Percentiles rank a stretch among this genome's conserved stretches.
These are phyloP conservation scores for Eretmocerus hayati DNA, from an alignment of 2,888 invertebrate species.

Conservation along the genomic window DNA sequence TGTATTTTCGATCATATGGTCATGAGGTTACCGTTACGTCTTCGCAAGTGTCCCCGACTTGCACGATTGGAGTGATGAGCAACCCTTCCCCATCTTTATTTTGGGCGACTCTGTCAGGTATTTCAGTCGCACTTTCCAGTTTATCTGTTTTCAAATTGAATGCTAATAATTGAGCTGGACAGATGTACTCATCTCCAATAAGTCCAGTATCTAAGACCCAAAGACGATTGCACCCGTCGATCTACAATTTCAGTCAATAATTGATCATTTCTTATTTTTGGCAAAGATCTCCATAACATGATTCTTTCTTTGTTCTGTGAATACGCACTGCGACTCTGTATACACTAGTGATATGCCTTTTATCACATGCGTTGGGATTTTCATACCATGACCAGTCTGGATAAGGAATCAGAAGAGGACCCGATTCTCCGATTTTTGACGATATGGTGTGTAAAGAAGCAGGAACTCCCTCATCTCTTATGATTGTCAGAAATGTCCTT, in stretches of 20 bases:
- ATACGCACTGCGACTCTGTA: slow-evolving; percentile 64
- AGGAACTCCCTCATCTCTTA: slow-evolving; percentile 60
- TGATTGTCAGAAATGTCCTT: slow-evolving; percentile 59
- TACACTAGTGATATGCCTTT: slow-evolving; percentile 64
- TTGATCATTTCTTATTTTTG: no score
- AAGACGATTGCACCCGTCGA: slow-evolving; percentile 66
- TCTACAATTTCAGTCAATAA: slow-evolving; percentile 37
- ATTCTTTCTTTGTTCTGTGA: no score
- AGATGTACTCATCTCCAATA: slow-evolving; percentile 56
- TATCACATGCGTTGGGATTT: slow-evolving; percentile 54
- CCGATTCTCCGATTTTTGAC: slow-evolving; percentile 41
- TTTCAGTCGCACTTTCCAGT: slow-evolving; percentile 28
- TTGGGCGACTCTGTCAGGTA: slow-evolving; percentile 24
- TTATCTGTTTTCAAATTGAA: slow-evolving; percentile 56
- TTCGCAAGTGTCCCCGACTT: slow-evolving; percentile 23
- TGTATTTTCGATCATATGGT: not conserved
- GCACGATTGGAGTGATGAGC: slow-evolving; percentile 30
- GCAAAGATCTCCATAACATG: no score
- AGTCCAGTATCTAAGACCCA: slow-evolving; percentile 78
- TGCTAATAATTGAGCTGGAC: slow-evolving; percentile 64
- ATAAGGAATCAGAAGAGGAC: slow-evolving; percentile 53
- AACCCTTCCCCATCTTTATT: slow-evolving; percentile 23
- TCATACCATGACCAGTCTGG: slow-evolving; percentile 59
- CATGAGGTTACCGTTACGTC: slow-evolving; percentile 24
- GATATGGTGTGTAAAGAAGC: slow-evolving; percentile 59